These are phyloP conservation scores for Horisme vitalbata DNA, from an alignment of 2,888 invertebrate species.

Conservation along the genomic window DNA sequence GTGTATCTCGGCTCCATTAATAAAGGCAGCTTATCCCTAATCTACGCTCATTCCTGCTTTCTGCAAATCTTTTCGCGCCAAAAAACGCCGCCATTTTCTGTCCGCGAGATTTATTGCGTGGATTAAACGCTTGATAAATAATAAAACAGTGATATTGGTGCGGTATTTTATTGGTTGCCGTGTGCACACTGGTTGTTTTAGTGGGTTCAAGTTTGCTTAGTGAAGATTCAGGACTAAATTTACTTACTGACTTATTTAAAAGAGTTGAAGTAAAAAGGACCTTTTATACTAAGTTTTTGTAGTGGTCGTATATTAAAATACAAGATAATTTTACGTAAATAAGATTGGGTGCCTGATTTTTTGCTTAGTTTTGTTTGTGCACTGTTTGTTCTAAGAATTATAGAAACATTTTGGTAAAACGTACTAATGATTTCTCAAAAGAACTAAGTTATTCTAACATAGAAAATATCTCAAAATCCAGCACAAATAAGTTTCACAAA, in stretches of 20 bases:
- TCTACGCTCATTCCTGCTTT: constrained; percentile 80
- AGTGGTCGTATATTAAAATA: too few relatives aligned
- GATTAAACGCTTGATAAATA: constrained; percentile 57
- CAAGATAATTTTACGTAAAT: too few relatives aligned
- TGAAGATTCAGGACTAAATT: neutral
- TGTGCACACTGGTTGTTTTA: constrained; percentile 1
- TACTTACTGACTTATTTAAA: neutral
- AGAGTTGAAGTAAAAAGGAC: too few relatives aligned
- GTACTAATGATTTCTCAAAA: too few relatives aligned
- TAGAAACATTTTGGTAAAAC: too few relatives aligned
- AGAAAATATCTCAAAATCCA: too few relatives aligned
- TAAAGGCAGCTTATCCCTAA: constrained; percentile 79
- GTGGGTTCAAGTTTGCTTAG: constrained; percentile 4
- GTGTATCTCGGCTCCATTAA: constrained; percentile 80
- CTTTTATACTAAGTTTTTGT: too few relatives aligned
- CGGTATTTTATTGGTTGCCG: constrained; percentile 16
- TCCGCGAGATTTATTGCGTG: constrained; percentile 74
- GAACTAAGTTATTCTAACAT: too few relatives aligned
- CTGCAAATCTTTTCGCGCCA: constrained; percentile 78
- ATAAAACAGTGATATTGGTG: constrained; percentile 50
- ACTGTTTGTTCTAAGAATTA: too few relatives aligned
- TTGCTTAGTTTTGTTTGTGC: too few relatives aligned
- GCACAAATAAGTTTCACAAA: too few relatives aligned
- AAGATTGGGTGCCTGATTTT: too few relatives aligned
- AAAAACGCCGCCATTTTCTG: constrained; percentile 70